Percentiles rank a stretch among this genome's conserved stretches.
Conservation (phyloP, 2,797 vertebrate species). For the Molossus molossus region DNA sequence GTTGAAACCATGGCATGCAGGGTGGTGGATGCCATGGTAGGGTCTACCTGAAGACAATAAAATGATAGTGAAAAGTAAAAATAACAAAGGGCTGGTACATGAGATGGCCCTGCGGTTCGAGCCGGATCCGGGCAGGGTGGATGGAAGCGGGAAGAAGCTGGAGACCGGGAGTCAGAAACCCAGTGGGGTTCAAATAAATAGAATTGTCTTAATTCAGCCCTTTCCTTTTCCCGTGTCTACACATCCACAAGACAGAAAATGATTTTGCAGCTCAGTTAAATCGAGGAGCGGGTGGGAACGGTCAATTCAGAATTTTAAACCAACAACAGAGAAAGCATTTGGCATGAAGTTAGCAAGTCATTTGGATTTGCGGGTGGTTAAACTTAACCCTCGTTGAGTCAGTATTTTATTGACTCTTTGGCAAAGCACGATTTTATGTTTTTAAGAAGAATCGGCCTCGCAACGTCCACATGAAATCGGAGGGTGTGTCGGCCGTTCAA, state of each 20-base stretch:
- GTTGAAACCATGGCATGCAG: neutral
- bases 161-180: neutral
- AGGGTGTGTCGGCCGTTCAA: slow-evolving; percentile 58
- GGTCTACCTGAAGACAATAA: neutral
- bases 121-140: fast-evolving
- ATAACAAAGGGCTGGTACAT: fast-evolving
- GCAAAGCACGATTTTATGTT: slow-evolving; percentile 50
- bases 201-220: slow-evolving; percentile 12
- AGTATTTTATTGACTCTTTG: slow-evolving; percentile 63
- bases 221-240: neutral
- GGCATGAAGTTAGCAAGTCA: slow-evolving; percentile 1
- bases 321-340: neutral
- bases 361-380: slow-evolving; percentile 65
- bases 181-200: neutral
- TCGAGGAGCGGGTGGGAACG: neutral
- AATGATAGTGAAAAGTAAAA: neutral
- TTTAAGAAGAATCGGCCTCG: slow-evolving; percentile 64
- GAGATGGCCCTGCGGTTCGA: neutral
- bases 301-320: slow-evolving; percentile 21
- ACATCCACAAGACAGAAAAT: neutral
- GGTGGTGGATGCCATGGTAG: neutral
- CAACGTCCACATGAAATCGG: slow-evolving; percentile 61
- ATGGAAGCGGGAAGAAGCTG: neutral
- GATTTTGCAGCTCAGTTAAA: slow-evolving; percentile 1
- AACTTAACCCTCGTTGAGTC: neutral